Percentiles rank a stretch among this genome's conserved stretches.
Conservation (phyloP, 2,797 vertebrate species). For the Eulemur albifrons region DNA sequence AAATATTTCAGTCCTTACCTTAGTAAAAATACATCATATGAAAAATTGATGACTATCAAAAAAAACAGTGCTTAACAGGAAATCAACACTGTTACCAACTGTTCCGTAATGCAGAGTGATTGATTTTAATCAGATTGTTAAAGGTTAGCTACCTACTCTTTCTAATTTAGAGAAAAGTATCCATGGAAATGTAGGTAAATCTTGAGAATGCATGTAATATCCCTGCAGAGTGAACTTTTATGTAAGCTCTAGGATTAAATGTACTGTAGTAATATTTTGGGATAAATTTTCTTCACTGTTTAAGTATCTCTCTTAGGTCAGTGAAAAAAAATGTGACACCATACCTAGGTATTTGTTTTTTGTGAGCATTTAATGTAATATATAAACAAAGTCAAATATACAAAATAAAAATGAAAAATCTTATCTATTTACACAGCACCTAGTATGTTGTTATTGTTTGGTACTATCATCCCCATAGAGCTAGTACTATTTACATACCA, state of each 20-base stretch:
- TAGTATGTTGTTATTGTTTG: background rate
- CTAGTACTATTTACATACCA: background rate
- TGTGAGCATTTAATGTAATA: background rate
- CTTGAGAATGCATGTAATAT: background rate
- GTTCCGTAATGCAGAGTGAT: background rate
- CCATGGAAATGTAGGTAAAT: background rate
- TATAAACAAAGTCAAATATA: background rate
- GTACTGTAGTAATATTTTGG: background rate
- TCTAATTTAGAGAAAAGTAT: constrained; percentile 25
- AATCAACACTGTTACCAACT: background rate
- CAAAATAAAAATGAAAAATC: background rate
- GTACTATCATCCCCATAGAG: background rate
- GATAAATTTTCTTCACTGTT: background rate
- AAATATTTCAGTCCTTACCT: background rate
- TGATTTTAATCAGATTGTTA: constrained; percentile 36
- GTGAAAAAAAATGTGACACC: background rate
- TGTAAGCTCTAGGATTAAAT: constrained; percentile 13
- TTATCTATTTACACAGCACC: background rate
- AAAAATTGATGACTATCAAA: background rate
- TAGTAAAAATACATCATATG: background rate
- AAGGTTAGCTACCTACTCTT: background rate
- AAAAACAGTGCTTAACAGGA: background rate
- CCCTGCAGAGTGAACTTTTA: background rate
- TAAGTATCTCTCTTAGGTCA: background rate
- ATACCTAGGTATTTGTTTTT: background rate